These are phyloP conservation scores for Stichopus chloronotus DNA, from an alignment of 35 echinoderm and acorn worm genomes.

Conservation along the genomic window DNA sequence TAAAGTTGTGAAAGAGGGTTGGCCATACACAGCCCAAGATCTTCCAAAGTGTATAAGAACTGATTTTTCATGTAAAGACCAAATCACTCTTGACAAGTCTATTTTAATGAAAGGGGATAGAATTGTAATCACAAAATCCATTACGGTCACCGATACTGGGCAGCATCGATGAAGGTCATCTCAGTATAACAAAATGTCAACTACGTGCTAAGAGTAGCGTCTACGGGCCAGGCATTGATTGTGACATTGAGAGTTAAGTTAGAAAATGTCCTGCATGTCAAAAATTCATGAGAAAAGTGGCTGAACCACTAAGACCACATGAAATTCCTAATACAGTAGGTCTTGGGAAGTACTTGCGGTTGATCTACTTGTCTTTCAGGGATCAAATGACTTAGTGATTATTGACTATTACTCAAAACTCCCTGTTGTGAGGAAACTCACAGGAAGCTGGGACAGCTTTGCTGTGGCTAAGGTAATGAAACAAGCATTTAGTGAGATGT, in stretches of 20 bases:
- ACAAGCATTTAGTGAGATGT: slow-evolving; percentile 37
- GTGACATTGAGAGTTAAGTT: slow-evolving; percentile 44
- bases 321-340: slow-evolving; percentile 58
- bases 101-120: slow-evolving; percentile 47
- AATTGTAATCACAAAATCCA: slow-evolving; percentile 6
- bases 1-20: slow-evolving; percentile 45
- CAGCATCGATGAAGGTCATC: slow-evolving; percentile 27
- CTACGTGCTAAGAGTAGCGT: slow-evolving; percentile 34
- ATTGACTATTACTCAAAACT: slow-evolving; percentile 65
- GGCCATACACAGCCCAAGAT: slow-evolving; percentile 20
- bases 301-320: slow-evolving; percentile 57
- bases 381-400: slow-evolving; percentile 42
- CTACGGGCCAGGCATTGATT: slow-evolving; percentile 45
- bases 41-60: slow-evolving; percentile 42
- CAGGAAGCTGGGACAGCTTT: slow-evolving; percentile 13
- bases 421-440: slow-evolving; percentile 30
- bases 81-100: slow-evolving; percentile 7
- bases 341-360: slow-evolving; percentile 48
- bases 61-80: slow-evolving; percentile 49
- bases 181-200: slow-evolving; percentile 33
- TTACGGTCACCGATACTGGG: slow-evolving; percentile 8
- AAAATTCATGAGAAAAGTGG: slow-evolving; percentile 18
- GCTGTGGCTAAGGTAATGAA: background rate
- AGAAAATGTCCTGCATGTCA: slow-evolving; percentile 34
- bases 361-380: slow-evolving; percentile 38